Evolutionary conservation across 2,797 vertebrate species (phyloP).

Genomic region (Monodelphis domestica): DNA sequence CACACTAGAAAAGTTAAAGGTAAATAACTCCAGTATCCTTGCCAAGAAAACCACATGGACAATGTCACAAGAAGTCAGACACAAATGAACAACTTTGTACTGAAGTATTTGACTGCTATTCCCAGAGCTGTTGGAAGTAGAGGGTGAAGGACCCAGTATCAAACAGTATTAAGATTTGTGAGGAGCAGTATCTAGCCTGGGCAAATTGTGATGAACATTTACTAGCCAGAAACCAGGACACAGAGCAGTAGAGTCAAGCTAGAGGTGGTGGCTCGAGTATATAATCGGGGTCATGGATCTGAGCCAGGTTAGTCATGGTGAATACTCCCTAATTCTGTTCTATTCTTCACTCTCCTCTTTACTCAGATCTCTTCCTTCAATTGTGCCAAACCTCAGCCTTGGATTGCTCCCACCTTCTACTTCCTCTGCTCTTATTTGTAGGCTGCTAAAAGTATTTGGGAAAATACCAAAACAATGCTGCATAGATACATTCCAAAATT

Average conservation of each 20-base stretch:
- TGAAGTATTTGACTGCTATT: neutral
- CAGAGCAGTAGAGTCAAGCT: neutral
- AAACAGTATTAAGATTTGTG: neutral
- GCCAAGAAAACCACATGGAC: too few species aligned
- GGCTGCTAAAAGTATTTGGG: neutral
- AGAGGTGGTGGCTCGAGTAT: neutral
- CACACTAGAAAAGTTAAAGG: too few species aligned
- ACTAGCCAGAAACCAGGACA: neutral
- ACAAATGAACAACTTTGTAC: too few species aligned
- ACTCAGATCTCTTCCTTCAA: neutral
- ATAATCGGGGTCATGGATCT: neutral
- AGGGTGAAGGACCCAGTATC: neutral
- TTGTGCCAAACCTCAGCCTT: neutral
- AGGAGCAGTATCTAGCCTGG: neutral
- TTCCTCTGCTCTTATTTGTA: neutral
- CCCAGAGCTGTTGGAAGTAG: neutral
- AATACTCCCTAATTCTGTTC: neutral
- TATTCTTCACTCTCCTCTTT: neutral
- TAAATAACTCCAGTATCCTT: too few species aligned
- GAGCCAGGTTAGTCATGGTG: neutral
- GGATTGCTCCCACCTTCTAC: neutral
- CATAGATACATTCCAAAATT: neutral
- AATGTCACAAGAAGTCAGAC: too few species aligned
- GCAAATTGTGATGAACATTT: neutral
- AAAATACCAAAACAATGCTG: neutral